Base-by-base conservation (phyloP, 2,797 vertebrate species). In the Sebastes variabilis region DNA sequence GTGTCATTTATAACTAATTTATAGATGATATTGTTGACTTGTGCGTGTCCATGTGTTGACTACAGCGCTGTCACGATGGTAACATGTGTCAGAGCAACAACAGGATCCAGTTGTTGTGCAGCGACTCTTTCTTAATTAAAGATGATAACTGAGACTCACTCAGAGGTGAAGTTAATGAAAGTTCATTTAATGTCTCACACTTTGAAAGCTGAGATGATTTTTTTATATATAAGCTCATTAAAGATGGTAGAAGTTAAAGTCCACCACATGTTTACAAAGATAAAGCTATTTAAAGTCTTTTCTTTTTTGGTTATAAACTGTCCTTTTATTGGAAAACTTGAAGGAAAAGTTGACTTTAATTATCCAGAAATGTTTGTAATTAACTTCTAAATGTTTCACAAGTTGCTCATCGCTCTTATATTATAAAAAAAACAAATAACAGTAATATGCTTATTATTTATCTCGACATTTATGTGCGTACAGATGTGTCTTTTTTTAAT, bases 161-260 rank as follows among this genome's bases (percentile, higher is more conserved):
- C 65, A 60, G 42, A 8, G 24, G 56, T 29, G 76, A 87, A 89
- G 68, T 86, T 81, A 75, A 79, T 81, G 69, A 34, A 82, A 87
- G 70, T 81, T 80, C 30, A 70, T 61, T 69, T 16, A 24, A 76
- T 16, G 34, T 58, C 16, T 52, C 6, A 27, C 4, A 66, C 75
- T 70, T 66, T 65, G 3, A 49, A 56, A 66, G 38, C 12, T 24
- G 13, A 8, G 25, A 52, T 36, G 27, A n/a, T 10, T 56, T 27
- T 73, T 56, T 22, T 27, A 38, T 38, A 60, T 24, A 2, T 3
- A 8, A 72, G 8, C 25, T 55, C 29, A 34, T 70, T 14, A 25
- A 49, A 66, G 8, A 42, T 16, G 32, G 30, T 27, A 20, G 11
- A 66, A 52, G 55, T 77, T 62, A 16, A 1, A 56, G 2, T 64